Base-by-base conservation (phyloP, 2,113 vertebrate species). In the Cyprinodon brontotheroides region DNA sequence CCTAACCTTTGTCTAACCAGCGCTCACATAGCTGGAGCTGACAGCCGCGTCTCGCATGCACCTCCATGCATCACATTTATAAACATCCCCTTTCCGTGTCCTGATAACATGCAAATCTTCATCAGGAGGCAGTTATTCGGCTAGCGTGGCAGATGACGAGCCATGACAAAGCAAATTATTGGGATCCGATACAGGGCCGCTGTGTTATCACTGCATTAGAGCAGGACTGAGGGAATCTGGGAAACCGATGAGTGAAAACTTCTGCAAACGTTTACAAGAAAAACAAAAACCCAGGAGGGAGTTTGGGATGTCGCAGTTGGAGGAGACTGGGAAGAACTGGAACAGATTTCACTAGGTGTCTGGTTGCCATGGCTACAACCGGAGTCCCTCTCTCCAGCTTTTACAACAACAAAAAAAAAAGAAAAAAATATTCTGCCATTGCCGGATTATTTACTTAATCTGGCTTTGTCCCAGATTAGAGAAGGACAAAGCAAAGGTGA, bases 361-460 rank as follows among this genome's bases (percentile, higher is more conserved):
- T 75, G 80, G 92, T 94, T 94, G 82, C 87, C 84, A 92, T 93
- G 87, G 92, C 83, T 82, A 94, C 89, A 39, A 77, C 79, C 78
- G 50, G 70, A 80, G 47, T 77, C 67, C 47, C 50, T 78, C 61
- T 64, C 70, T 76, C 48, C 15, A 50, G 77, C 79, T 79, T 86
- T 79, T 61, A 60, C 70, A 84, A 57, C 8, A n/a, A n/a, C 17
- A 53, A 29, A 1, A 29, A 50, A 50, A 12, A 29, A 29, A 29
- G 29, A 29, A 87, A 89, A 89, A 61, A 87, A 74, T 78, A 73
- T 82, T 39, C 74, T 39, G 22, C 64, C 75, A 70, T 85, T 75
- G 57, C 69, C 77, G 87, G 83, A 81, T 89, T 85, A 88, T 87
- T 83, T 77, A 77, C 77, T 85, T 88, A 88, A 89, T 91, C 84